Evolutionary conservation across 2,888 invertebrate genomes (phyloP), one percentile per base, ranked within the genome.

Genomic region (Galeruca laticollis): DNA sequence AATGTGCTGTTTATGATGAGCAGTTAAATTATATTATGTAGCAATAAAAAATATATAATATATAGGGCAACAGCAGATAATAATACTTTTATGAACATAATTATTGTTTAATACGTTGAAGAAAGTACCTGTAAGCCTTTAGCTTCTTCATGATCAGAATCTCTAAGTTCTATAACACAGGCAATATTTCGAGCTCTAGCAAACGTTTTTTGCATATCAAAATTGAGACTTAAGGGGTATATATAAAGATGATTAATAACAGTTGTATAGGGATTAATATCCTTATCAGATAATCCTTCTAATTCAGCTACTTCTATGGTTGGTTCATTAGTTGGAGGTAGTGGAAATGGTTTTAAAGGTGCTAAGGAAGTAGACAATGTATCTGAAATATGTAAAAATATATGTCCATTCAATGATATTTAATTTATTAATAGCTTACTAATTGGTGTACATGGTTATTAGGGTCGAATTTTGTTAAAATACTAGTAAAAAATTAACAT

Each of bases 161-260:
- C 95, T 73, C 94, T 89, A 70, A 99, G 85, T 84, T 98, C 97
- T 13, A 98, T 89, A 35, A 94, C 89, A 80, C 98, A 97, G 0
- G 96, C 94, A 71, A 99, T 96, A 84, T 99, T 99, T 81, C 99
- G 89, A 0, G 99, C 98, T 82, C 97, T 89, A 0, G 94, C 92
- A 82, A 97, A 97, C 78, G 93, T 88, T 84, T 96, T 97, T 86
- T 98, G 97, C 60, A 93, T 92, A 84, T 97, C 98, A 81, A 96
- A 97, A 83, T 92, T 93, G 66, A 98, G 87, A 66, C 88, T 88
- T 76, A 93, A 87, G 0, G 99, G 99, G 82, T 98, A 96, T 15
- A 99, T 92, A 84, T 96, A 99, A 47, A 99, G 87, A 83, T 97
- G 94, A 86, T 99, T 98, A 31, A 92, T 87, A 86, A 93, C 98